phyloP scores from a whole-genome alignment of 2,113 vertebrate species.

The Phaetusa simplex region DNA sequence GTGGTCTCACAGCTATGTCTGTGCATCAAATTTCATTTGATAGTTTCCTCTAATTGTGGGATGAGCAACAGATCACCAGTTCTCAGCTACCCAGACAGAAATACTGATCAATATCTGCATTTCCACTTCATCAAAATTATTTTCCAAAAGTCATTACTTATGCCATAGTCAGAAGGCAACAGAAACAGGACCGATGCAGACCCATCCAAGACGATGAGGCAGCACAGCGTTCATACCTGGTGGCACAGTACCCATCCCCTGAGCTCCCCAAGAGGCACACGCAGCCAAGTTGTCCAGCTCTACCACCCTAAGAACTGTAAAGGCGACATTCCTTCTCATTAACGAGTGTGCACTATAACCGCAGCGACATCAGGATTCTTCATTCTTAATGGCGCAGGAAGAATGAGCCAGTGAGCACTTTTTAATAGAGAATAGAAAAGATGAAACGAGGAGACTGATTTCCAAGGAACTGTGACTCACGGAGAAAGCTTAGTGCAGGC shows the following conservation, averaged over 20 bases:
- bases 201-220: fast-evolving
- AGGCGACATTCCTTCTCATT: background rate
- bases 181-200: background rate
- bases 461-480: background rate
- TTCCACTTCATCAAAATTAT: background rate
- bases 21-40: background rate
- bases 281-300: background rate
- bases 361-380: background rate
- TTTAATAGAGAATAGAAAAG: background rate
- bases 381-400: background rate
- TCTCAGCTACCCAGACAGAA: background rate
- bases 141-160: background rate
- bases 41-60: background rate
- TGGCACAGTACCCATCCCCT: background rate
- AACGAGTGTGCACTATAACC: background rate
- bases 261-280: background rate
- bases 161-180: background rate
- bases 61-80: background rate
- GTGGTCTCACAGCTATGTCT: background rate
- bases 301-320: background rate
- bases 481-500: background rate
- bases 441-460: background rate
- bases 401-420: background rate
- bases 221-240: fast-evolving
- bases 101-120: background rate